Evolutionary conservation across 2,888 invertebrate genomes (phyloP).

Genomic region (Melikaiella ostensackeni): DNA sequence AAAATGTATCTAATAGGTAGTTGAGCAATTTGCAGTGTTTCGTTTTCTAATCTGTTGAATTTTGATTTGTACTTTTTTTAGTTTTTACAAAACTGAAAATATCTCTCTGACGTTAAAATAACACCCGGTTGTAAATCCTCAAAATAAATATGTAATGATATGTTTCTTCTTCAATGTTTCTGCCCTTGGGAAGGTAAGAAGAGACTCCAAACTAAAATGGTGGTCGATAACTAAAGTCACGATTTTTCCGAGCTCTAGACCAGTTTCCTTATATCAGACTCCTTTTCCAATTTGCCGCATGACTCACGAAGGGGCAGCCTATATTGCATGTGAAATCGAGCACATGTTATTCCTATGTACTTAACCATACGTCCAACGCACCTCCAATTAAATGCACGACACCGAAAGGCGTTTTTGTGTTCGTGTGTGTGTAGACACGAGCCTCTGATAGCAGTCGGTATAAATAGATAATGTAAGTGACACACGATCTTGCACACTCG

Average conservation of each 20-base stretch:
- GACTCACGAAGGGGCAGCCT: conserved; percentile 45
- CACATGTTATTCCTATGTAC: conserved; percentile 51
- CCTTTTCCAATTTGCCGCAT: conserved; percentile 41
- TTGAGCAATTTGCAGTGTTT: too few relatives aligned
- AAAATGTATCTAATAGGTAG: too few relatives aligned
- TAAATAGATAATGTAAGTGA: conserved; percentile 39
- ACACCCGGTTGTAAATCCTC: too few relatives aligned
- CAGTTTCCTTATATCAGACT: conserved; percentile 22
- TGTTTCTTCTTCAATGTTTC: not conserved
- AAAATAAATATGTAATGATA: not conserved
- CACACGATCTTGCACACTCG: conserved; percentile 22
- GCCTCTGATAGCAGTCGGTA: conserved; percentile 11
- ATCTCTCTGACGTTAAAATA: too few relatives aligned
- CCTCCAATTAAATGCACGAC: conserved; percentile 30
- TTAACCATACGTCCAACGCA: conserved; percentile 39
- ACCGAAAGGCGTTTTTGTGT: conserved; percentile 4
- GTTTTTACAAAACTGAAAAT: too few relatives aligned
- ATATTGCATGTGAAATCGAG: conserved; percentile 59
- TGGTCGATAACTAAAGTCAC: conserved; percentile 6
- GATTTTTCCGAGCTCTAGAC: conserved; percentile 24
- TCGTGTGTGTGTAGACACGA: not conserved
- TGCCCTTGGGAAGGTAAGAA: conserved; percentile 8
- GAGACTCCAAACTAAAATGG: not conserved
- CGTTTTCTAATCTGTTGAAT: too few relatives aligned
- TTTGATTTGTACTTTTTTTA: too few relatives aligned